Conservation (phyloP, 2,797 vertebrate genomes). For the Mormyrops boulengeri region DNA sequence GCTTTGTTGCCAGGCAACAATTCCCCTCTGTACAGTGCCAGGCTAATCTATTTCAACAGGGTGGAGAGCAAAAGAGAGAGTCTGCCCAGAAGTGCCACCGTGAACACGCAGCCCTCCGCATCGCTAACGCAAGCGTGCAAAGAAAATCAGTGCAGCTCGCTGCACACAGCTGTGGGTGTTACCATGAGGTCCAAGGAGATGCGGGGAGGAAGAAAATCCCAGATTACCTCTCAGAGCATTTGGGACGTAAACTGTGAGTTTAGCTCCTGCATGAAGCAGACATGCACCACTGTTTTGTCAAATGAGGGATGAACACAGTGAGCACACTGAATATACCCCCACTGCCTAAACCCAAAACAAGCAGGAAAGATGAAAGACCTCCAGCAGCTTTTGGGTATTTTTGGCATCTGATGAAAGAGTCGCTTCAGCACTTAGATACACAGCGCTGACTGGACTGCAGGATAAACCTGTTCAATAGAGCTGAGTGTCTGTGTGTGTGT, state of each 20-base stretch:
- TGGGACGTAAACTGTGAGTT: neutral
- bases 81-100: conserved; percentile 33
- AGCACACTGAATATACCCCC: neutral
- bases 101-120: conserved; percentile 10
- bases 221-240: neutral
- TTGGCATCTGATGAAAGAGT: conserved; percentile 41
- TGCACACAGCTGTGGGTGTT: neutral
- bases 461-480: conserved; percentile 39
- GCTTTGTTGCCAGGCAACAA: conserved; percentile 50
- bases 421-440: conserved; percentile 41
- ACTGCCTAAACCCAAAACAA: neutral
- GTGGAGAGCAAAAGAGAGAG: conserved; percentile 23
- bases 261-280: neutral
- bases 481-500: conserved; percentile 29
- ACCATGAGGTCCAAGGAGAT: neutral
- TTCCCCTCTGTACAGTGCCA: conserved; percentile 32
- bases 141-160: neutral
- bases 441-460: conserved; percentile 36
- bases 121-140: neutral
- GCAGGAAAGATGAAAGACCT: conserved; percentile 22
- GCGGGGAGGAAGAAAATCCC: neutral
- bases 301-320: neutral
- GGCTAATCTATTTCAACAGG: conserved; percentile 23
- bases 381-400: conserved; percentile 33
- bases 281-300: neutral